Base-by-base conservation (phyloP, 2,797 vertebrate species). In the Enteromius fasciolatus region DNA sequence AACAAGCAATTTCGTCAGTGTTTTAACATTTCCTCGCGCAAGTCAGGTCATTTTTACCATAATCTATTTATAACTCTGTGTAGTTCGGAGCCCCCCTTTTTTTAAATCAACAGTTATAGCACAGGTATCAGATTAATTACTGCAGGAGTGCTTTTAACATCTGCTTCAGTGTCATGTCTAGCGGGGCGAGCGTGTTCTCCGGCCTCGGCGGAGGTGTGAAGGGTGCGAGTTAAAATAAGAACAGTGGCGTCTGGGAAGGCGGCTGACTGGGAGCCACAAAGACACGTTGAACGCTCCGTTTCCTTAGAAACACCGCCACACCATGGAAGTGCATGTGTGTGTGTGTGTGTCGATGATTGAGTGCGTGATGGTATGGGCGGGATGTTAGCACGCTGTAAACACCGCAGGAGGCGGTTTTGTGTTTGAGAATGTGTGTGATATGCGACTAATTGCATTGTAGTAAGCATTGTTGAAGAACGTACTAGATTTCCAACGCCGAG, bases 121-220 rank as follows among this genome's bases (percentile, higher is more conserved):
- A 80, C 83, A 84, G 87, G 83, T 86, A 83, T 77, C 85, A 86
- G 88, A 89, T 87, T 87, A 89, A 89, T 89, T 87, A 89, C 86
- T 78, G 85, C 85, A 85, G 78, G 75, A 85, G 83, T 54, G 59
- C 79, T 86, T 85, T 86, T 87, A 88, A 89, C 88, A 89, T 89
- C 88, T 89, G 88, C 85, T 81, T 84, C 81, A 82, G 85, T 87
- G 86, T 89, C 85, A 87, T 86, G 81, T 90, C 91, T 89, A 89
- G 88, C 68, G 86, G 76, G 87, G 85, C 20, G 83, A 83, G 85
- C 48, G 67, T 68, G 85, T 76, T 84, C 82, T 25, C 20, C 9
- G 82, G 86, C 41, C 72, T 68, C 68, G 5, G 46, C 17, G 76
- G 78, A 83, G 82, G 76, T 50, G 70, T 80, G 78, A 83, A 81